A percentile compares a stretch with the other conserved stretches of the same genome.
Conservation (phyloP, 2,113 vertebrate species). For the Toxostoma redivivum region DNA sequence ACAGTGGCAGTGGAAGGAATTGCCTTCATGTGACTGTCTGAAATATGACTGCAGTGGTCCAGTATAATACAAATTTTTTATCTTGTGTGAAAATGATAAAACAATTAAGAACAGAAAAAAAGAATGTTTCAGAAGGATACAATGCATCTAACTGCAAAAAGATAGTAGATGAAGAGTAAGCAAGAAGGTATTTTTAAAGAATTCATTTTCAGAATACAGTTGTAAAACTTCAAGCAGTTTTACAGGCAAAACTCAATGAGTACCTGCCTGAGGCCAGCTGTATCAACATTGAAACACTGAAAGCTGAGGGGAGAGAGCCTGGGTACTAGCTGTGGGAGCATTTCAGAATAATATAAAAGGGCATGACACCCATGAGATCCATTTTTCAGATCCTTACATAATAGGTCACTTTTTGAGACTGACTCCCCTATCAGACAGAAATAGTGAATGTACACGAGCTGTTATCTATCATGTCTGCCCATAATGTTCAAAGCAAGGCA, state of each 20-base stretch:
- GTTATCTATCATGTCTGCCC: neutral
- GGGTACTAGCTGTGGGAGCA: neutral
- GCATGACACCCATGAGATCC: neutral
- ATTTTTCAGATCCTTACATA: neutral
- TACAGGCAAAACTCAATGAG: neutral
- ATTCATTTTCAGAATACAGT: neutral
- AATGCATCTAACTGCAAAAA: neutral
- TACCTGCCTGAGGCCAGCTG: neutral
- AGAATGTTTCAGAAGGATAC: neutral
- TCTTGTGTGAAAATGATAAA: neutral
- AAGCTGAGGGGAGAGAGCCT: neutral
- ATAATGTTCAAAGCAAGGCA: neutral
- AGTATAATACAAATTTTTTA: neutral
- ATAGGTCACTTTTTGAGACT: neutral
- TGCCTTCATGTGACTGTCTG: neutral
- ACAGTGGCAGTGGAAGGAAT: neutral
- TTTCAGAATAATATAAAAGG: neutral
- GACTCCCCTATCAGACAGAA: neutral
- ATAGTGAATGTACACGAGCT: neutral
- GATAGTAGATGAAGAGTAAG: neutral
- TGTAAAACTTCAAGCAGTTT: neutral
- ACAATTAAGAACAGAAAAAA: neutral
- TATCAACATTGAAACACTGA: neutral
- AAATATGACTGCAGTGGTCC: neutral
- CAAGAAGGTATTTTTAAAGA: neutral